Percentiles rank a stretch among this genome's conserved stretches.
Conservation (phyloP, 2,888 invertebrate species). For the Pollenia labialis region DNA sequence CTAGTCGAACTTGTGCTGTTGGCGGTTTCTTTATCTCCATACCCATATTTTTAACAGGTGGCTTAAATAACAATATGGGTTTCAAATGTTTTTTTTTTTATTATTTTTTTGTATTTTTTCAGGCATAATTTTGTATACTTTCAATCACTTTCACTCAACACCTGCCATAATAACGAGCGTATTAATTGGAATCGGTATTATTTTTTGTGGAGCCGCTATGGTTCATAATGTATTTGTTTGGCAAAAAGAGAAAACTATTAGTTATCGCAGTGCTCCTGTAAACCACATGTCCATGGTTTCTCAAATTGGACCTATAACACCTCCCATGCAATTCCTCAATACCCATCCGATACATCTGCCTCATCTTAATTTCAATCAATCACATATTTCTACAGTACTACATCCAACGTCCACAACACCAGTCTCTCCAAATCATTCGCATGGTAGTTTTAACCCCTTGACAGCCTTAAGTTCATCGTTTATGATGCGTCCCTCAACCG, state of each 20-base stretch:
- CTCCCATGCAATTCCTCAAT: conserved; percentile 78
- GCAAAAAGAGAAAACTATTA: conserved; percentile 95
- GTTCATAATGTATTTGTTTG: conserved; percentile 97
- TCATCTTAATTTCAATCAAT: conserved; percentile 76
- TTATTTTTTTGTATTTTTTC: conserved; percentile 77
- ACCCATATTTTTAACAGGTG: conserved; percentile 96
- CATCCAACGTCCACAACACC: conserved; percentile 84
- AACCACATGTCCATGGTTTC: conserved; percentile 77
- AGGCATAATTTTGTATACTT: conserved; percentile 96
- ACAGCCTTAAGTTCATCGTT: conserved; percentile 80
- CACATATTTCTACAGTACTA: conserved; percentile 65
- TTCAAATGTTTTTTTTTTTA: background rate
- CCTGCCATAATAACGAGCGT: conserved; percentile 96
- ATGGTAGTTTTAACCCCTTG: conserved; percentile 83
- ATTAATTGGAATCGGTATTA: conserved; percentile 94
- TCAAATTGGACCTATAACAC: conserved; percentile 77
- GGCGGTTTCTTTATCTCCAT: conserved; percentile 97
- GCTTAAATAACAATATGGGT: conserved; percentile 64
- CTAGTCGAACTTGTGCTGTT: conserved; percentile 95
- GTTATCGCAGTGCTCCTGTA: conserved; percentile 85
- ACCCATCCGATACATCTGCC: conserved; percentile 64
- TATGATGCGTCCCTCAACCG: conserved; percentile 82
- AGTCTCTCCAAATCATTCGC: conserved; percentile 84
- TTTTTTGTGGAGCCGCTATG: conserved; percentile 96
- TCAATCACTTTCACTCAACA: conserved; percentile 95